Conservation (phyloP, 1,140 invertebrate genomes). For the Drosophila nikananu region DNA sequence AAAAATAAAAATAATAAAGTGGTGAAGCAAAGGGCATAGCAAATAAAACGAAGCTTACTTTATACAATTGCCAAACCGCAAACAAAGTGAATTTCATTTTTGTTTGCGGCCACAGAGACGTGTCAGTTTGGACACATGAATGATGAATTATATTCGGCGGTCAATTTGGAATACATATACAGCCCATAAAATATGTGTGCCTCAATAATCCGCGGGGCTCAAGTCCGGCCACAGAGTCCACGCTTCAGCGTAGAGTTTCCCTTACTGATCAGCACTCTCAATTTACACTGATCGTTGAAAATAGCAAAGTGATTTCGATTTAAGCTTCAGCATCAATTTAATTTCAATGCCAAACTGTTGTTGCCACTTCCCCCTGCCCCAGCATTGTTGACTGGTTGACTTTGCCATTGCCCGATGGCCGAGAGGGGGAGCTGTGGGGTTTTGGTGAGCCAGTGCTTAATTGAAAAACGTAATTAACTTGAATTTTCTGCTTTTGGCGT, state of each 20-base stretch:
- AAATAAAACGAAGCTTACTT: slow-evolving; percentile 61
- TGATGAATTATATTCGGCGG: slow-evolving; percentile 77
- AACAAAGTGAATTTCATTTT: slow-evolving; percentile 80
- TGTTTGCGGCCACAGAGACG: slow-evolving; percentile 79
- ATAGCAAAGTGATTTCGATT: slow-evolving; percentile 46
- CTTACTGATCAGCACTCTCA: background rate
- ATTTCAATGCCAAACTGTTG: slow-evolving; percentile 71
- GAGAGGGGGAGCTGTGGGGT: background rate
- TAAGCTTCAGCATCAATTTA: slow-evolving; percentile 55
- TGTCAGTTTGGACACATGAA: slow-evolving; percentile 81
- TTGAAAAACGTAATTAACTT: slow-evolving; percentile 83
- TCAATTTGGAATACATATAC: slow-evolving; percentile 46
- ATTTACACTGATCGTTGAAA: slow-evolving; percentile 19
- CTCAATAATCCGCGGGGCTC: slow-evolving; percentile 20
- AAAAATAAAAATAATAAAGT: slow-evolving; percentile 14
- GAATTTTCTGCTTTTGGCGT: slow-evolving; percentile 82
- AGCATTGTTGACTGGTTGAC: slow-evolving; percentile 40
- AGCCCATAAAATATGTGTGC: slow-evolving; percentile 26
- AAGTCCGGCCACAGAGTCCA: background rate
- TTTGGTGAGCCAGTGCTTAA: slow-evolving; percentile 66
- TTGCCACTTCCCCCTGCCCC: background rate
- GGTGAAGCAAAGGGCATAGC: slow-evolving; percentile 33
- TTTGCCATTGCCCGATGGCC: slow-evolving; percentile 18
- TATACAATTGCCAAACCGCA: slow-evolving; percentile 63
- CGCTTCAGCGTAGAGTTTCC: background rate